Base-by-base conservation (phyloP, 2,888 invertebrate species). In the Apamea monoglypha region DNA sequence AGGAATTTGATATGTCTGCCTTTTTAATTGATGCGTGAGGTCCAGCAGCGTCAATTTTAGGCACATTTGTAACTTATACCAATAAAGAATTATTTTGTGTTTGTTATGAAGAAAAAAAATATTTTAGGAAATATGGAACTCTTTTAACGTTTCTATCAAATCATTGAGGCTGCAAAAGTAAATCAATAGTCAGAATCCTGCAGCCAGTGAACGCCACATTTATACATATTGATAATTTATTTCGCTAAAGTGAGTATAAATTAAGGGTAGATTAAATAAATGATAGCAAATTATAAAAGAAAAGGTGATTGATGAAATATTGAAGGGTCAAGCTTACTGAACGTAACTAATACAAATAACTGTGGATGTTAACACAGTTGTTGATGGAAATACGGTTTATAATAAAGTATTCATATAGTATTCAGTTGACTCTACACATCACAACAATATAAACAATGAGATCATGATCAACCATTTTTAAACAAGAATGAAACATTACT, bases 391-490 rank as follows among this genome's bases (percentile, higher is more conserved):
- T 36, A 21, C 44, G 18, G 10, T 44, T 21, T 16, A 36, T 2
- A 47, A 10, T 10, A 29, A 63, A 68, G n/a, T 47, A 47, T 47
- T 16, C 47, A 47, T 69, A 67, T 67, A 74, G 32, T 64, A 40
- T 61, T 72, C 29, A 86, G 56, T 73, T 74, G 56, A 63, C 36
- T 83, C 29, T 64, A 67, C 21, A 29, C 18, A 67, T 68, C 47
- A 74, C 18, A 74, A 64, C 53, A 80, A 71, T 76, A 80, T 72
- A 82, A 82, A 87, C 80, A 87, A 86, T 85, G 79, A 81, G 77
- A 84, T 87, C 79, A 87, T 73, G 32, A 84, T 69, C 40, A 66
- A 74, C 63, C 6, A 0, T 25, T 56, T 73, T 36, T 14, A 74
- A 64, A 72, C 47, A 56, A 40, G 40, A 82, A 69, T 85, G 21